These are phyloP conservation scores for Loripinus fragilis DNA, from an alignment of 2,888 invertebrate genomes.

Conservation along the genomic window DNA sequence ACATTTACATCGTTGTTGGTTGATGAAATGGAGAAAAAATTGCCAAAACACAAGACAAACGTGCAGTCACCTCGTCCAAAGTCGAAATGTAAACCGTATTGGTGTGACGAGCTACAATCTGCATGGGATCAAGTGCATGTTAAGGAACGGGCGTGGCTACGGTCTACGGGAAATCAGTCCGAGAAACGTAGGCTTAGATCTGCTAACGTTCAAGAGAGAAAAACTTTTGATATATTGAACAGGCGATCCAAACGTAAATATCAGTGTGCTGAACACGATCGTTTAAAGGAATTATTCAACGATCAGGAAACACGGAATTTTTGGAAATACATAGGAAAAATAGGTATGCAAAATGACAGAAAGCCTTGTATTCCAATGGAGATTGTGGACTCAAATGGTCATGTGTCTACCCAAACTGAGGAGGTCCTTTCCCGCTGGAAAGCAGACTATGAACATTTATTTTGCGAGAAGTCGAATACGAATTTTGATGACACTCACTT, in stretches of 20 bases:
- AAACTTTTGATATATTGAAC: constrained; percentile 25
- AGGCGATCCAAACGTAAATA: constrained; percentile 25
- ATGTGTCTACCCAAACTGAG: no score
- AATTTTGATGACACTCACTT: constrained; percentile 7
- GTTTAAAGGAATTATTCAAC: neutral
- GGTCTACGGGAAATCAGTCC: neutral
- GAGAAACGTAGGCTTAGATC: constrained; percentile 17
- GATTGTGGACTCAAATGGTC: constrained; percentile 19
- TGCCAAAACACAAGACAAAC: neutral
- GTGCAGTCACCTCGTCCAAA: neutral
- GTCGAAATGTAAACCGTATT: constrained; percentile 1
- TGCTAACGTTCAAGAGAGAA: constrained; percentile 17
- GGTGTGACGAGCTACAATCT: constrained; percentile 10
- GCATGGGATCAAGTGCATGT: constrained; percentile 13
- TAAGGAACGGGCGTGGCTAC: constrained; percentile 25
- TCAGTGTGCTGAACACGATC: constrained; percentile 18
- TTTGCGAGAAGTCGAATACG: neutral
- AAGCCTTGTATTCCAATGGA: constrained; percentile 24
- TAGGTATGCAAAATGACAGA: constrained; percentile 23
- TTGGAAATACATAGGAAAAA: constrained; percentile 37
- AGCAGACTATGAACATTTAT: constrained; percentile 19
- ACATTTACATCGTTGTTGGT: neutral
- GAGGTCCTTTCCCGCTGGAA: constrained; percentile 15
- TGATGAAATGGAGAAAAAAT: constrained; percentile 12
- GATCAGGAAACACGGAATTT: constrained; percentile 23